phyloP scores from a whole-genome alignment of 2,888 invertebrate species.

The Agrochola lychnidis region DNA sequence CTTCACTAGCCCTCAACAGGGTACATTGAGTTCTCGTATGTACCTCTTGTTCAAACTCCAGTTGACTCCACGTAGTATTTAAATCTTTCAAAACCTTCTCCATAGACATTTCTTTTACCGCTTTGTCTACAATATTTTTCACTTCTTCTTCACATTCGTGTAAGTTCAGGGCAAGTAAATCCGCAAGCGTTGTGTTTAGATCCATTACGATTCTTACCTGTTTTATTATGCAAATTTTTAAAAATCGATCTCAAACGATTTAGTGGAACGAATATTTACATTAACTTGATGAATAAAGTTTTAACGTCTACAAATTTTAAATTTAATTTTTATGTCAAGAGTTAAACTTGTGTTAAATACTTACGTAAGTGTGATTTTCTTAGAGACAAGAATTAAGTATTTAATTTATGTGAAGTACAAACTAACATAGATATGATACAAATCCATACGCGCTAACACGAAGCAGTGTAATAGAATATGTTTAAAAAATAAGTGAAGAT shows the following conservation, averaged over 20 bases:
- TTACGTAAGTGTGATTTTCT: slow-evolving; percentile 44
- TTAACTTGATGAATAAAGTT: background rate
- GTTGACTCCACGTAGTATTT: slow-evolving; percentile 97
- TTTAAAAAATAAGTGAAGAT: slow-evolving; percentile 20
- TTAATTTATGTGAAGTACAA: slow-evolving; percentile 24
- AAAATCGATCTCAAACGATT: background rate
- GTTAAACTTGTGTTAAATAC: slow-evolving; percentile 38
- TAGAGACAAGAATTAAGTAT: slow-evolving; percentile 22
- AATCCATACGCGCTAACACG: slow-evolving; percentile 19
- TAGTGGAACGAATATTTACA: slow-evolving; percentile 10
- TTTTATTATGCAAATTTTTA: slow-evolving; percentile 35
- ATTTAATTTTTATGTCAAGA: slow-evolving; percentile 15
- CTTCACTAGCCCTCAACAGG: slow-evolving; percentile 97
- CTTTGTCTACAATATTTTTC: slow-evolving; percentile 99
- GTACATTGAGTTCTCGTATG: slow-evolving; percentile 97
- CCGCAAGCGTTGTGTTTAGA: slow-evolving; percentile 97
- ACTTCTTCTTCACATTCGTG: slow-evolving; percentile 99
- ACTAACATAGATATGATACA: slow-evolving; percentile 25
- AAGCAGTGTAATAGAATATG: slow-evolving; percentile 46
- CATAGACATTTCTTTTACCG: slow-evolving; percentile 99
- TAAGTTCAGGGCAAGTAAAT: slow-evolving; percentile 96
- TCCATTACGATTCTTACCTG: slow-evolving; percentile 99
- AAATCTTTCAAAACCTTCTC: slow-evolving; percentile 98
- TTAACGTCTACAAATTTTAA: slow-evolving; percentile 21
- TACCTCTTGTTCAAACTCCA: slow-evolving; percentile 97